Conservation (phyloP, 2,888 invertebrate genomes). For the Frankliniella fusca region DNA sequence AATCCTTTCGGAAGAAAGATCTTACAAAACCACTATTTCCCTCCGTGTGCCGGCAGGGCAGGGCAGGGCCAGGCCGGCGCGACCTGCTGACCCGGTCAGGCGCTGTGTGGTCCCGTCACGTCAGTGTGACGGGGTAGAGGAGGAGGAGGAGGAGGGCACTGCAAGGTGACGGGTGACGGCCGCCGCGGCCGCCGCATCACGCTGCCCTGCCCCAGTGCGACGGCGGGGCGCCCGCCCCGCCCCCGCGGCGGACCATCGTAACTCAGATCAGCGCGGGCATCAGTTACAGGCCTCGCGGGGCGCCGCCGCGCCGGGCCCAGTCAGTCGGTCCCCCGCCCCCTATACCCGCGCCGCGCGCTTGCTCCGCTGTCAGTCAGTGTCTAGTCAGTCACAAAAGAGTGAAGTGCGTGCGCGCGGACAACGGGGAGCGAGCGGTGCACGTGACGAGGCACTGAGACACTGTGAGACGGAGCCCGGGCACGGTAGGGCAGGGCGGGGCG, state of each 20-base stretch:
- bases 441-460: too few relatives aligned
- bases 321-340: not conserved
- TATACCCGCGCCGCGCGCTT: too few relatives aligned
- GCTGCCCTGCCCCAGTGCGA: not conserved
- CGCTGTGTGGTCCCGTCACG: too few relatives aligned
- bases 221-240: not conserved
- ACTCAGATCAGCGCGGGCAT: not conserved
- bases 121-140: too few relatives aligned
- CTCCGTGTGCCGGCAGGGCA: too few relatives aligned
- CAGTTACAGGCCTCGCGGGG: not conserved
- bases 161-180: not conserved
- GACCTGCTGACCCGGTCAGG: too few relatives aligned
- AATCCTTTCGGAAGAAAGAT: too few relatives aligned
- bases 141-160: not conserved
- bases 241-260: not conserved
- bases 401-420: not conserved
- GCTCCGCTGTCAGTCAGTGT: not conserved
- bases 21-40: too few relatives aligned
- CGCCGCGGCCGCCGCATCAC: not conserved
- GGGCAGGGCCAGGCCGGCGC: too few relatives aligned
- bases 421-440: not conserved
- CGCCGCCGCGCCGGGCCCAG: not conserved
- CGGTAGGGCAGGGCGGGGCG: too few relatives aligned
- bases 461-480: too few relatives aligned
- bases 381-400: too few relatives aligned